Evolutionary conservation across 1,140 invertebrate genomes (phyloP), one percentile per base, ranked within the genome.

Genomic region (Drosophila trapezifrons): DNA sequence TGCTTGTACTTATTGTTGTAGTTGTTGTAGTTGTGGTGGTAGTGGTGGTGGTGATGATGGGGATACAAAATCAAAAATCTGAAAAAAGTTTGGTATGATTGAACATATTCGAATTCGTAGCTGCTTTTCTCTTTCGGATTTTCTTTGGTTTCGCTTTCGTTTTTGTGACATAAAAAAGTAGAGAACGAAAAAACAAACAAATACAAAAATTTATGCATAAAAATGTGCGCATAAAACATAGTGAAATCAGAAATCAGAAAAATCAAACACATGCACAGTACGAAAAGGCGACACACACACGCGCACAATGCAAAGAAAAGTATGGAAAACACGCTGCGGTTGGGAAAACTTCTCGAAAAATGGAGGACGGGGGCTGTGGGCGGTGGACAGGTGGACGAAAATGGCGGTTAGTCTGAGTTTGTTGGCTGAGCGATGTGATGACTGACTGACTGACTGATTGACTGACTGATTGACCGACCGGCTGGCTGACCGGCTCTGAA

Each of bases 31-130:
- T 85, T 66, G 82, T 85, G 64, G 81, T 85, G 59, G 75, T 84
- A 66, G 85, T 89, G 66, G 85, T 89, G 85, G 80, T 89, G 75
- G 85, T 89, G 84, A 89, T 89, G 84, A 89, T 90, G 80, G 85
- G 85, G 85, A 84, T 90, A 89, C 78, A 89, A 89, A 89, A 89
- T 89, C 84, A 89, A 90, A 89, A 89, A 89, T 89, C 84, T 89
- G 84, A 82, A 89, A 89, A 84, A 89, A 89, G 83, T 77, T 82
- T 79, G 67, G 79, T 77, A 87, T 87, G 83, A 86, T 86, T 73
- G 71, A 89, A 83, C 63, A 89, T 83, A 86, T 86, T 87, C 76
- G 82, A 76, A 79, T 79, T 66, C 20, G 58, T 64, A 49, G 49
- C 76, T 76, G 56, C 35, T 58, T 38, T 46, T 79, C 47, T 45